These are phyloP conservation scores for Drosophila ohnishii DNA, from an alignment of 1,140 invertebrate species.

Conservation along the genomic window DNA sequence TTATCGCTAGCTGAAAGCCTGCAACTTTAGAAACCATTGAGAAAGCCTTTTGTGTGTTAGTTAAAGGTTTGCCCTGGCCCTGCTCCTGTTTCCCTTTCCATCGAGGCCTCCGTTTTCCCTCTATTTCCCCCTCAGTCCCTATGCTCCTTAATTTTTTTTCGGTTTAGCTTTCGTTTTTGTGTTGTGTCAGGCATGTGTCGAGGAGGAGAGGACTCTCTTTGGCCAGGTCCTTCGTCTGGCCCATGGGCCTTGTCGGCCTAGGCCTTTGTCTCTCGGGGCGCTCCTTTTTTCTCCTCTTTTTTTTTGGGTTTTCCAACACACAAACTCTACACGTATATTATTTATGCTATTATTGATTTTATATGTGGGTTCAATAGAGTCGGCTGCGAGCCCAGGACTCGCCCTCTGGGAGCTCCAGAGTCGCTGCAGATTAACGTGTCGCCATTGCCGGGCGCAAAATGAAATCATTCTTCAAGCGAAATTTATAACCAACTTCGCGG, in stretches of 20 bases:
- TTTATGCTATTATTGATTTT: conserved; percentile 81
- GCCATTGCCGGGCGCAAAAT: conserved; percentile 52
- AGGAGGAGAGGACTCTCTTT: conserved; percentile 42
- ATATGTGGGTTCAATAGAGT: conserved; percentile 60
- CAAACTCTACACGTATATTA: conserved; percentile 66
- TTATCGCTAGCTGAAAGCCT: conserved; percentile 27
- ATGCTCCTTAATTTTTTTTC: conserved; percentile 27
- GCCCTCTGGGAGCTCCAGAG: conserved; percentile 32
- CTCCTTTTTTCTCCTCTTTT: conserved; percentile 23
- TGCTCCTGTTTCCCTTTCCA: conserved; percentile 15
- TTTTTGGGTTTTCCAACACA: conserved; percentile 26
- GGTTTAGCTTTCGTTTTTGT: conserved; percentile 61
- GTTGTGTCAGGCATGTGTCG: conserved; percentile 67
- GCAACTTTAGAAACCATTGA: conserved; percentile 68
- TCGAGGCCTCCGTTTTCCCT: not conserved
- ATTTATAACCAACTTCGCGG: conserved; percentile 59
- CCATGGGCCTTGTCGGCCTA: conserved; percentile 67
- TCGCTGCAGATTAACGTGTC: conserved; percentile 54
- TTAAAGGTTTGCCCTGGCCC: conserved; percentile 36
- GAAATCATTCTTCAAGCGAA: conserved; percentile 74
- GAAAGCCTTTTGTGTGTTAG: conserved; percentile 68
- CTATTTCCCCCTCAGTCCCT: not conserved
- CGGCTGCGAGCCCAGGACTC: conserved; percentile 15
- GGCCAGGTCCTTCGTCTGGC: conserved; percentile 59
- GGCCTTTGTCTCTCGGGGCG: conserved; percentile 59